Percentiles rank a stretch among this genome's conserved stretches.
phyloP scores from a whole-genome alignment of 2,888 invertebrate species.

The Trachelus stipa region DNA sequence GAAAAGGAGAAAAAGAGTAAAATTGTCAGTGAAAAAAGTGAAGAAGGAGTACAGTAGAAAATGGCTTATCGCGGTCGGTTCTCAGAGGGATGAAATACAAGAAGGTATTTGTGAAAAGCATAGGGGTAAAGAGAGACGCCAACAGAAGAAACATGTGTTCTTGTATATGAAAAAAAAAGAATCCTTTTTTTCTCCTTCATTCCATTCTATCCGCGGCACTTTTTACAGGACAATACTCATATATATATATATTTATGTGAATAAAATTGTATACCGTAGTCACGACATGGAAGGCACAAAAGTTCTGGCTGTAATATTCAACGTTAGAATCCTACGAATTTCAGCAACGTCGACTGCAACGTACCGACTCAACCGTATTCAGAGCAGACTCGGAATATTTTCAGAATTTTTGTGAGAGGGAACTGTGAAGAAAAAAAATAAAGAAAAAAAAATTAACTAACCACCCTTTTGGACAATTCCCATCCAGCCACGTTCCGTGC shows the following conservation, averaged over 20 bases:
- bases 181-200: not conserved
- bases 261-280: not conserved
- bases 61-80: not conserved
- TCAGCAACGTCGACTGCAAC: not conserved
- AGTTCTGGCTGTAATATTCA: not conserved
- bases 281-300: not conserved
- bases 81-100: not conserved
- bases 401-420: not conserved
- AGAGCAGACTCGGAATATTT: not conserved
- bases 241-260: not conserved
- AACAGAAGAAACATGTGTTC: not conserved
- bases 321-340: not conserved
- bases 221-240: not conserved
- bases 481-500: not conserved
- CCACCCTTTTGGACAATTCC: not conserved
- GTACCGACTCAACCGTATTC: not conserved
- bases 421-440: not conserved
- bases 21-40: not conserved
- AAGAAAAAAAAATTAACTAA: constrained; percentile 1
- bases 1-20: too few relatives aligned
- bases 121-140: not conserved
- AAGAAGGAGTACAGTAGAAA: not conserved
- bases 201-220: not conserved
- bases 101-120: not conserved
- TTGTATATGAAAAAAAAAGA: not conserved